Evolutionary conservation across 1,140 invertebrate genomes (phyloP).

Genomic region (Popillia japonica): DNA sequence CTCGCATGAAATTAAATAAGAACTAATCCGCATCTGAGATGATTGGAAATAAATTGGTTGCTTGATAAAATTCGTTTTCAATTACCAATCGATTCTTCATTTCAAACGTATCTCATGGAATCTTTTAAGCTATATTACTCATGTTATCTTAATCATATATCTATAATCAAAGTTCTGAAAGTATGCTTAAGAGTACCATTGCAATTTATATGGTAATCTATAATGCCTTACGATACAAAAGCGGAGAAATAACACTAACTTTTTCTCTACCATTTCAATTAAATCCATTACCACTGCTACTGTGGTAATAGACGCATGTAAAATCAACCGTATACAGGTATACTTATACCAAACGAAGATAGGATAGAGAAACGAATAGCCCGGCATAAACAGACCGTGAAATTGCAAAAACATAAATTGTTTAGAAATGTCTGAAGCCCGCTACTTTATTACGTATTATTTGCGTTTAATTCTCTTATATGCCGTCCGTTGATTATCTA

Average conservation of each 20-base stretch:
- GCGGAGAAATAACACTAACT: not conserved
- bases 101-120: not conserved
- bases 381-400: not conserved
- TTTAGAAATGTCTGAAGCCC: not conserved
- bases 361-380: not conserved
- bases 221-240: not conserved
- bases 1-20: too few relatives aligned
- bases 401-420: not conserved
- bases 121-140: not conserved
- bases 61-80: not conserved
- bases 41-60: not conserved
- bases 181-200: not conserved
- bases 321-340: not conserved
- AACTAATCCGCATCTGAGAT: too few relatives aligned
- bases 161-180: not conserved
- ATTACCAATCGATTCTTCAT: not conserved
- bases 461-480: conserved; percentile 1
- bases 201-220: not conserved
- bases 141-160: not conserved
- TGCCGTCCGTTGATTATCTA: not conserved
- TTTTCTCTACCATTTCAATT: not conserved
- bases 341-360: too few relatives aligned
- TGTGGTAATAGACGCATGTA: not conserved
- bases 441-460: conserved; percentile 11
- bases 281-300: not conserved